These are phyloP conservation scores for Peromyscus aztecus DNA, from an alignment of 2,797 vertebrate species.

Conservation along the genomic window DNA sequence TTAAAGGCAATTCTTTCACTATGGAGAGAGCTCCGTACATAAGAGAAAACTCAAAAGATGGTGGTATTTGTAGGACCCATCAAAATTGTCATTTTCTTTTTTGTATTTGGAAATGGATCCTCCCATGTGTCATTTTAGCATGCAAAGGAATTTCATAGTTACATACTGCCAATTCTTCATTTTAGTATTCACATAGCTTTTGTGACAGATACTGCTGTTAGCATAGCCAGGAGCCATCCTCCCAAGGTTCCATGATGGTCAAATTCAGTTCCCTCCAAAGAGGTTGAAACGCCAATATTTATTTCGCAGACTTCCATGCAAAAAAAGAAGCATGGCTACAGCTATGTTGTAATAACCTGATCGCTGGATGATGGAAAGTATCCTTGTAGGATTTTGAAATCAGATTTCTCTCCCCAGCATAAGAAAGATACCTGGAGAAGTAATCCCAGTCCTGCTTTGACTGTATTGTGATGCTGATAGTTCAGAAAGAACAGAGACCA, in stretches of 20 bases:
- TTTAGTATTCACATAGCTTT: not conserved
- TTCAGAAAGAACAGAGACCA: not conserved
- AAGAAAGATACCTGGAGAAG: not conserved
- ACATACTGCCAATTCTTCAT: fast-evolving
- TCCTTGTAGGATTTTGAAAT: not conserved
- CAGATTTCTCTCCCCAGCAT: not conserved
- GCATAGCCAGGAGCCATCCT: not conserved
- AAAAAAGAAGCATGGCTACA: not conserved
- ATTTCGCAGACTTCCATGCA: not conserved
- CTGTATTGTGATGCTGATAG: too few relatives aligned
- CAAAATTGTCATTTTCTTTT: not conserved
- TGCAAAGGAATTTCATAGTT: fast-evolving
- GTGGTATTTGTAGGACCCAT: not conserved
- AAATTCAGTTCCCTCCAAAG: not conserved
- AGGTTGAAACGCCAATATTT: not conserved
- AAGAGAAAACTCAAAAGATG: not conserved
- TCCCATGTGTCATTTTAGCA: fast-evolving
- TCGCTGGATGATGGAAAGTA: not conserved
- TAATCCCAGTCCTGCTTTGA: not conserved
- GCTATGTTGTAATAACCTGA: not conserved
- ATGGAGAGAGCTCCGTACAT: not conserved
- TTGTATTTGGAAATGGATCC: not conserved
- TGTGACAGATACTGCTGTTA: not conserved
- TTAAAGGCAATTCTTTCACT: not conserved
- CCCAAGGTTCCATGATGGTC: too few relatives aligned